Percentiles rank a stretch among this genome's conserved stretches.
Conservation (phyloP, 1,140 invertebrate genomes). For the Polypedilum vanderplanki region DNA sequence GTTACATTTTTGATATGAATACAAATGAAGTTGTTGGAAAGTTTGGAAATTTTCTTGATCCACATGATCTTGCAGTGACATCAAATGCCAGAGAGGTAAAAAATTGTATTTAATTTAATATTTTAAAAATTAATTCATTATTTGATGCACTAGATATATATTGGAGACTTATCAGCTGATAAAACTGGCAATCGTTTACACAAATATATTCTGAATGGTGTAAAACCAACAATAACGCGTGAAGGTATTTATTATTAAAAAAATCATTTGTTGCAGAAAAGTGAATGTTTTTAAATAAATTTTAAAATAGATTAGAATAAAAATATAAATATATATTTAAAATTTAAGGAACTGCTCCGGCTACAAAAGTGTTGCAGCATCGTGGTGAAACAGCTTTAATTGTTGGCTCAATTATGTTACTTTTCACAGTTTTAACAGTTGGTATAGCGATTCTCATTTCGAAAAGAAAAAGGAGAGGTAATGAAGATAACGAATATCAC, state of each 20-base stretch:
- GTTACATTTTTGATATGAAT: conserved; percentile 59
- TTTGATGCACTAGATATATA: not conserved
- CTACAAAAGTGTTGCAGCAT: not conserved
- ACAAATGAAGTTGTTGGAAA: conserved; percentile 52
- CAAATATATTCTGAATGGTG: not conserved
- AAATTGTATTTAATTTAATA: not conserved
- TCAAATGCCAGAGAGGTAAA: conserved; percentile 55
- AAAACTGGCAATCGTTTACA: not conserved
- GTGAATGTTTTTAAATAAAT: not conserved
- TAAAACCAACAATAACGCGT: not conserved
- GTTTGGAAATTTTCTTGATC: conserved; percentile 60
- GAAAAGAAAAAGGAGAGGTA: not conserved
- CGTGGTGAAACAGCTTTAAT: not conserved
- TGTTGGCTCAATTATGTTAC: not conserved
- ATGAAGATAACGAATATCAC: conserved; percentile 17
- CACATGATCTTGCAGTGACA: conserved; percentile 68
- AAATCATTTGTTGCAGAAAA: not conserved
- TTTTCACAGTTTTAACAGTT: not conserved
- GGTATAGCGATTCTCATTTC: not conserved
- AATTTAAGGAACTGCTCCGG: not conserved
- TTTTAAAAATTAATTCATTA: not conserved
- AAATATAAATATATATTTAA: not conserved
- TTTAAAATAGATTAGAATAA: not conserved
- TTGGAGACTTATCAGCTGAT: not conserved
- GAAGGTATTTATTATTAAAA: not conserved